Conservation (phyloP, 2,113 vertebrate species). For the Oncorhynchus gorbuscha region DNA sequence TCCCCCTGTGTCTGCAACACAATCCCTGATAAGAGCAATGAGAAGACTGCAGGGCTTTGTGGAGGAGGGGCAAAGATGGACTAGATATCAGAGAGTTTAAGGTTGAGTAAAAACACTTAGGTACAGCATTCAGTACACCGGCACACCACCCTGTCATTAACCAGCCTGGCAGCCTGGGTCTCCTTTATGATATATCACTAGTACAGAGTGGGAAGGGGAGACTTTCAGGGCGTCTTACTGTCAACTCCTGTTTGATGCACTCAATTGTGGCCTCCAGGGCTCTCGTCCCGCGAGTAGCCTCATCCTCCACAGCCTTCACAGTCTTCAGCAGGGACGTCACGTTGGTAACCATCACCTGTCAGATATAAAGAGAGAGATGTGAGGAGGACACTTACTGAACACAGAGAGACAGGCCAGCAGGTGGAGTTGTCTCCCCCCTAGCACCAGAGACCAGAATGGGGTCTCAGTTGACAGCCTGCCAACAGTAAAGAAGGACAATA, state of each 20-base stretch:
- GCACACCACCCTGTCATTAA: conserved; percentile 42
- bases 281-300: conserved; percentile 95
- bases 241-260: conserved; percentile 97
- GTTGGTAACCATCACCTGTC: conserved; percentile 98
- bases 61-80: conserved; percentile 21
- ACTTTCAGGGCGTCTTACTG: conserved; percentile 72
- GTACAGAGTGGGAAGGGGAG: conserved; percentile 20
- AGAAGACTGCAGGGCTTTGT: conserved; percentile 41
- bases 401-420: conserved; percentile 49
- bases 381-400: background rate
- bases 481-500: no score
- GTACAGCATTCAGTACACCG: conserved; percentile 40
- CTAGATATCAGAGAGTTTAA: conserved; percentile 35
- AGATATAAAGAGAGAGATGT: conserved; percentile 20
- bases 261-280: conserved; percentile 96
- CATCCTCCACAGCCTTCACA: conserved; percentile 98
- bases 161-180: conserved; percentile 19
- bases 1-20: conserved; percentile 28
- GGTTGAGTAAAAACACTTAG: conserved; percentile 31
- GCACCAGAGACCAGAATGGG: background rate
- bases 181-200: conserved; percentile 27
- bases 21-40: conserved; percentile 48
- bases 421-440: conserved; percentile 46
- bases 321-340: conserved; percentile 98
- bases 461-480: no score